Evolutionary conservation across 1,140 invertebrate genomes (phyloP), one percentile per base, ranked within the genome.

Genomic region (Halesus radiatus): DNA sequence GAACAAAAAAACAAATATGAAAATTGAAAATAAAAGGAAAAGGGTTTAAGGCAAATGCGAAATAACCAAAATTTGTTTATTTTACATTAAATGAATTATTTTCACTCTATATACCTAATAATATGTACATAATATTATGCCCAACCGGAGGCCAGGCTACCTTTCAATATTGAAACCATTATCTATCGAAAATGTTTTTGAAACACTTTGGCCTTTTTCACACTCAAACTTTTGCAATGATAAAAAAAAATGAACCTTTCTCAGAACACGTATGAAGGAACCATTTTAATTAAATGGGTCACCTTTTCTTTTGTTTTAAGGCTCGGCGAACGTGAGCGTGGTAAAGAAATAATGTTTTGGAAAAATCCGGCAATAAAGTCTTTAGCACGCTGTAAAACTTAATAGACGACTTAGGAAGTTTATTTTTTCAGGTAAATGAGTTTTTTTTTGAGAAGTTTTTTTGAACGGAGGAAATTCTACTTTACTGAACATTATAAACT

Each of bases 341-440:
- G 26, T 10, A 18, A 66, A 66, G 62, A 45, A 66, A 53, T 26
- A 66, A 53, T 26, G 18, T 16, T 73, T 54, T 53, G 18, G 20
- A 73, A 73, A 56, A 56, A 54, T 23, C 29, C 70, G 0, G 20
- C 26, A 54, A 73, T 73, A 73, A 54, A 73, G 53, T 53, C 70
- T 73, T 54, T 66, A 66, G 22, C 62, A 66, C 26, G 29, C n/a
- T 37, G 32, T 66, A 66, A 66, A 66, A 66, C 23, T 66, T 66
- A 32, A 66, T 37, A 32, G 26, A 32, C 62, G 23, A 18, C 15
- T 23, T 66, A n/a, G 22, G 62, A 20, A 66, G 62, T 66, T 66
- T 66, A 66, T 66, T 45, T 66, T 37, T 45, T 45, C 37, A 66
- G 62, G 62, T n/a, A 66, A 66, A 66, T 66, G 62, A 66, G 32